Evolutionary conservation across 2,797 vertebrate genomes (phyloP).

Genomic region (Takifugu rubripes): DNA sequence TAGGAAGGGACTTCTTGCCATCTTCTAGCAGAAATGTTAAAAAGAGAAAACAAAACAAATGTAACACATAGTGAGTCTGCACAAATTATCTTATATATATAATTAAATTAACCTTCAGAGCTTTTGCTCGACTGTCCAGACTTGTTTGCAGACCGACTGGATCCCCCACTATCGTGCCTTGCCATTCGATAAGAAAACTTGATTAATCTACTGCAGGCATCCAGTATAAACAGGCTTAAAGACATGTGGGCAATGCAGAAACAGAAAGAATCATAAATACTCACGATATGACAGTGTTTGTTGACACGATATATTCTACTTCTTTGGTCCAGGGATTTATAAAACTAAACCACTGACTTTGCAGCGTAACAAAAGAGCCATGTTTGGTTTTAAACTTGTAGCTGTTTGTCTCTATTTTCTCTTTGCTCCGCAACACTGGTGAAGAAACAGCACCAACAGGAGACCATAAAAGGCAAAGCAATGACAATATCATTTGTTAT

Average conservation of each 20-base stretch:
- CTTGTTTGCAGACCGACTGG: slow-evolving; percentile 63
- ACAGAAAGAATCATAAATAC: slow-evolving; percentile 55
- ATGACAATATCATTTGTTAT: no score
- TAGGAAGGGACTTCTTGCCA: slow-evolving; percentile 78
- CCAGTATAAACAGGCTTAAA: not conserved
- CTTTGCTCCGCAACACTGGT: slow-evolving; percentile 91
- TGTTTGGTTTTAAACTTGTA: slow-evolving; percentile 95
- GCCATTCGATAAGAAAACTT: slow-evolving; percentile 3
- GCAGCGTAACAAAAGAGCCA: slow-evolving; percentile 89
- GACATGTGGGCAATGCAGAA: not conserved
- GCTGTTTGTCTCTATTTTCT: slow-evolving; percentile 89
- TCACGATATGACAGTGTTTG: slow-evolving; percentile 95
- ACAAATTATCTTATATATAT: not conserved
- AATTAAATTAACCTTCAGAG: slow-evolving; percentile 66
- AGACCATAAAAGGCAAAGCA: no score
- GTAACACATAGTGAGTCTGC: not conserved
- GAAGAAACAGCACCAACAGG: slow-evolving; percentile 14
- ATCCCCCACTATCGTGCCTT: slow-evolving; percentile 60
- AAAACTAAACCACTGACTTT: slow-evolving; percentile 98
- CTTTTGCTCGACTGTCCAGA: slow-evolving; percentile 64
- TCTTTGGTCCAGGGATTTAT: slow-evolving; percentile 98
- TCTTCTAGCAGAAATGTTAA: slow-evolving; percentile 65
- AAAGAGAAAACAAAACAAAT: not conserved
- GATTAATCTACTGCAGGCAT: not conserved
- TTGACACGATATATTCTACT: slow-evolving; percentile 95